A percentile compares a stretch with the other conserved stretches of the same genome.
phyloP scores from a whole-genome alignment of 2,888 invertebrate species.

The Dryadula phaetusa region DNA sequence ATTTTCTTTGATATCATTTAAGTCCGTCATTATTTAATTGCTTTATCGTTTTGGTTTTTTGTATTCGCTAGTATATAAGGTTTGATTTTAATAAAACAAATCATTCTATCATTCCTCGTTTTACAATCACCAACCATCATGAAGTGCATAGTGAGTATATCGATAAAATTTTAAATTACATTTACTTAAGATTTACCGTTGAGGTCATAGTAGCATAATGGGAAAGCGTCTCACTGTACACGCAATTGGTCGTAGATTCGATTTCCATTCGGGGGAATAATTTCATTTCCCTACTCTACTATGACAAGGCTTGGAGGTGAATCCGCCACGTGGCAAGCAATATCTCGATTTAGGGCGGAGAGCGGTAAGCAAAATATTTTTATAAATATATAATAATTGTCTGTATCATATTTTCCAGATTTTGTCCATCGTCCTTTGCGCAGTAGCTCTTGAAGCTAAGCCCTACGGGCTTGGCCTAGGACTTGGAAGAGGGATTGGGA shows the following conservation, averaged over 20 bases:
- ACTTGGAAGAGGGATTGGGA: constrained; percentile 10
- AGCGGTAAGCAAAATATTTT: background rate
- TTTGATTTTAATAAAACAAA: background rate
- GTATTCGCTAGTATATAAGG: constrained; percentile 17
- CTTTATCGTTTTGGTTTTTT: too few species aligned
- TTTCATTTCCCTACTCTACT: too few species aligned
- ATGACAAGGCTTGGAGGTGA: too few species aligned
- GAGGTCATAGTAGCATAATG: too few species aligned
- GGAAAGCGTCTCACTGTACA: too few species aligned
- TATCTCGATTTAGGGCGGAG: too few species aligned
- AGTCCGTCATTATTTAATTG: constrained; percentile 16
- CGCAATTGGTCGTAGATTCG: too few species aligned
- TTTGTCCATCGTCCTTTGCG: constrained; percentile 18
- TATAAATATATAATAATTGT: background rate
- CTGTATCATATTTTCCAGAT: constrained; percentile 11
- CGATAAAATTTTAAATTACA: background rate
- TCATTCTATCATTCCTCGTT: background rate
- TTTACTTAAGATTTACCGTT: too few species aligned
- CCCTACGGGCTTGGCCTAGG: constrained; percentile 3
- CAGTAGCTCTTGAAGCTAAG: constrained; percentile 22
- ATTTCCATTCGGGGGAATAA: too few species aligned
- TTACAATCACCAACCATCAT: constrained; percentile 20
- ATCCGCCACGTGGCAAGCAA: too few species aligned
- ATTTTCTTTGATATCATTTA: background rate
- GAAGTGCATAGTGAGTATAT: constrained; percentile 33